Evolutionary conservation across 2,797 vertebrate species (phyloP), one percentile per base, ranked within the genome.

Genomic region (Typhlichthys subterraneus): DNA sequence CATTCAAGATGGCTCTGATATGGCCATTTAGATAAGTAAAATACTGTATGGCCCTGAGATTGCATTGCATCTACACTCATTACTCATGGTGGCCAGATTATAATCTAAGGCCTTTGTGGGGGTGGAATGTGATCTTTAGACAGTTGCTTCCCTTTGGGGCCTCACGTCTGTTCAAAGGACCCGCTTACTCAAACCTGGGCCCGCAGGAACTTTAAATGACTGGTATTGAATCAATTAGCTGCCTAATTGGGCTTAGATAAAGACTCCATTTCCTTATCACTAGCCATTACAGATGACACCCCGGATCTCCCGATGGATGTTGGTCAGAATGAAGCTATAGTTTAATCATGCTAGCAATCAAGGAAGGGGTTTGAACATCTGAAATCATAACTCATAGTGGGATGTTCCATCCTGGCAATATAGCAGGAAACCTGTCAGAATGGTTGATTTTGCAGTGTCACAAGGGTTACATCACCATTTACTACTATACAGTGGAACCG

Each of bases 241-340:
- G 77, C 77, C 79, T 88, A 87, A 88, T 85, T 88, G 85, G 76
- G 65, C 81, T 48, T 75, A 87, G 85, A 87, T 88, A 85, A 86
- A 87, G 83, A 84, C 82, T 70, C 65, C 12, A 54, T 85, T 81
- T 80, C 69, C 88, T 87, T 85, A 88, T 89, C 87, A 57, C 61
- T 70, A 71, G 75, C 55, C 75, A 45, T 84, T 84, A 84, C 70
- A 74, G 78, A 86, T 72, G 77, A 60, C 71, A 61, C 66, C 10
- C 42, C 49, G 75, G 63, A 67, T 79, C 61, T 78, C 72, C 76
- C 78, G 57, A 59, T 70, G 69, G 82, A 86, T 23, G 65, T 53
- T 62, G 79, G 75, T 80, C 77, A 66, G 0, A 62, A 57, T 12
- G 52, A 64, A 62, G 69, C 74, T 67, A 50, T 12, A 50, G 57